Evolutionary conservation across 30 jellyfish, hydroid and myxozoan species (phyloP).

Genomic region (Sanderia malayensis): DNA sequence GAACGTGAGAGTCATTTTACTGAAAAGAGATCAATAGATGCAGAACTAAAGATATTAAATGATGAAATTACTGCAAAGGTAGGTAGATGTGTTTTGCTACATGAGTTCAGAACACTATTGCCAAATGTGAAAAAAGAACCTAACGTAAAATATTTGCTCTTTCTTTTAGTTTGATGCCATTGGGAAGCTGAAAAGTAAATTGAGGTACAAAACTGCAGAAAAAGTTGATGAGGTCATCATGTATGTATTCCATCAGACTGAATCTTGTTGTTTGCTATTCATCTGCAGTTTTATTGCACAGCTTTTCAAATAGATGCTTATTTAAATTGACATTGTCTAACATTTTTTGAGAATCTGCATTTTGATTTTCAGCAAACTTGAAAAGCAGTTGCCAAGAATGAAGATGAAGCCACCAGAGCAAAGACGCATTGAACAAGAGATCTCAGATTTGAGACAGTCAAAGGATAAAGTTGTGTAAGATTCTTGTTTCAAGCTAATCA

Average conservation of each 20-base stretch:
- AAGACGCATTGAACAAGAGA: conserved; percentile 36
- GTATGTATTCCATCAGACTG: conserved; percentile 7
- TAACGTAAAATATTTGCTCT: not conserved
- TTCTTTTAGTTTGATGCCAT: conserved; percentile 35
- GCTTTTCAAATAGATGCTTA: not conserved
- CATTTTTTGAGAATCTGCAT: not conserved
- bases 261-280: not conserved
- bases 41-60: conserved; percentile 26
- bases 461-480: conserved; percentile 39
- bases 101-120: not conserved
- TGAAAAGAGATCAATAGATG: conserved; percentile 34
- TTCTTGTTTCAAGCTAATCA: not conserved
- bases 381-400: conserved; percentile 27
- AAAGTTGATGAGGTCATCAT: conserved; percentile 44
- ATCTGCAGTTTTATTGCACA: not conserved
- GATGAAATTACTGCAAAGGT: conserved; percentile 42
- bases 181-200: conserved; percentile 32
- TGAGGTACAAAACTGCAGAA: conserved; percentile 40
- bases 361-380: conserved; percentile 13
- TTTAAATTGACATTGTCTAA: not conserved
- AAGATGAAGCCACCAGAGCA: conserved; percentile 41
- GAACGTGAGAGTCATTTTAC: conserved; percentile 31
- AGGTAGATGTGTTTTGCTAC: not conserved
- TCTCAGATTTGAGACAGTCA: conserved; percentile 31
- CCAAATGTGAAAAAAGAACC: not conserved